Base-by-base conservation (phyloP, 2,113 vertebrate species). In the Rhinoptilus africanus region DNA sequence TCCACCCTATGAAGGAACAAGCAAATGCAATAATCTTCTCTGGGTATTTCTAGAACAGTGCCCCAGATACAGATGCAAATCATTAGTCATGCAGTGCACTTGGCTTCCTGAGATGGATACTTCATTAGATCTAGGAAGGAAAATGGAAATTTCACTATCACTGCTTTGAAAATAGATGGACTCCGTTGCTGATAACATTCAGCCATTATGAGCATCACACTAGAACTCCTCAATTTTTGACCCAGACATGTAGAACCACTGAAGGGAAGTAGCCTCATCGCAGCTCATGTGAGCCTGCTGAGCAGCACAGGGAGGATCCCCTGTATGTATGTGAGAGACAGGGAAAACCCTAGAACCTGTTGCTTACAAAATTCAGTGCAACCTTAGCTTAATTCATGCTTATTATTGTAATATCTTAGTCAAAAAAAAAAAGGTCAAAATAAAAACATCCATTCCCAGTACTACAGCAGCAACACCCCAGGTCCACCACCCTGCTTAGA, bases 241-340 rank as follows among this genome's bases (percentile, higher is more conserved):
- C 5, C 28, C 12, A 28, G 23, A 20, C 1, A 0, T 15, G 17
- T 1, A 28, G 21, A 50, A 20, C 9, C 4, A 0, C 32, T 39
- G 77, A 28, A 69, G 34, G 41, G 43, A 51, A 57, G 30, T 4
- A 20, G 28, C 51, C 37, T 27, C 34, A 9, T 1, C 1, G 21
- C 32, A 59, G 50, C 64, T 32, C 19, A 9, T 7, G 0, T 23
- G 6, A 28, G 14, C 35, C 50, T 21, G 45, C 47, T 48, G 63
- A 69, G 77, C 41, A 22, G 32, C 11, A 23, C 27, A 17, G 45
- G 30, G 48, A 68, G 22, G 22, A 17, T n/a, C 45, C 26, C 1
- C 0, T 23, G 10, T 3, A 3, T 4, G 16, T 1, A 22, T 22
- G 0, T 20, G 45, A 35, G 41, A 56, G 24, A 41, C 10, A 8